Evolutionary conservation across 2,113 vertebrate genomes (phyloP).

Genomic region (Centrocercus urophasianus): DNA sequence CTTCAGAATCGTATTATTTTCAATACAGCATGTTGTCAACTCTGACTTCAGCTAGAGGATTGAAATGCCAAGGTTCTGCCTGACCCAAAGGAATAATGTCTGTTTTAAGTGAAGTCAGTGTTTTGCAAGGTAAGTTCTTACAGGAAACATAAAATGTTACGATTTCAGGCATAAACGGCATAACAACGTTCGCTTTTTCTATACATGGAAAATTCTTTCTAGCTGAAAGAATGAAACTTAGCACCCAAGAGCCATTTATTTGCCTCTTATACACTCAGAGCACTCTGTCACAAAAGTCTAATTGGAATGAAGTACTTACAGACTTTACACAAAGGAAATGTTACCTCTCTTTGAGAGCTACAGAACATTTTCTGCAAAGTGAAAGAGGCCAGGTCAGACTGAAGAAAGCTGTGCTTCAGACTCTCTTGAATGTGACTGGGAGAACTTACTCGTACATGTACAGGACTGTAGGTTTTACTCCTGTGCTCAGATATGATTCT

Average conservation of each 20-base stretch:
- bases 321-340: neutral
- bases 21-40: neutral
- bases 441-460: neutral
- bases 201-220: neutral
- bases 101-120: neutral
- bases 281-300: neutral
- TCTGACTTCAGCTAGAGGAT: neutral
- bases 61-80: neutral
- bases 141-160: neutral
- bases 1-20: neutral
- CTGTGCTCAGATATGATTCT: neutral
- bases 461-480: neutral
- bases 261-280: neutral
- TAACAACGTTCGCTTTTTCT: neutral
- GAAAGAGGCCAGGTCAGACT: neutral
- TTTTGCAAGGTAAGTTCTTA: neutral
- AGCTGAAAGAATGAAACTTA: neutral
- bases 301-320: neutral
- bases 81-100: neutral
- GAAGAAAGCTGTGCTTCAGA: neutral
- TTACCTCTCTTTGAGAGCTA: neutral
- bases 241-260: neutral
- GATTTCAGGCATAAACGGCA: neutral
- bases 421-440: neutral
- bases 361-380: neutral